These are phyloP conservation scores for Phania funesta DNA, from an alignment of 2,888 invertebrate genomes.

Conservation along the genomic window DNA sequence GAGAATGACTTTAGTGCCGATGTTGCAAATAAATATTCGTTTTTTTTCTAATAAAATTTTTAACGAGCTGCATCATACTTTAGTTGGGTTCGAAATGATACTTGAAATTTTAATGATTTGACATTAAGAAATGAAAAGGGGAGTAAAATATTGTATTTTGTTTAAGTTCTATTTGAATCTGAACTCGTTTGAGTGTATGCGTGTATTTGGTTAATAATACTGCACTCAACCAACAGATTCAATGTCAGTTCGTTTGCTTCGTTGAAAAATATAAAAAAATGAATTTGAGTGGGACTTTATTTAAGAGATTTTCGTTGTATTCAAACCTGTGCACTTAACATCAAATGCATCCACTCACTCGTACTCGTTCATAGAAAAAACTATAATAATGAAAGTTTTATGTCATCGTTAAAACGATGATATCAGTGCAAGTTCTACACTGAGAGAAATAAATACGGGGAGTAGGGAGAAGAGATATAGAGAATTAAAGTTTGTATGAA, in stretches of 20 bases:
- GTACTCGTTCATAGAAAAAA: background rate
- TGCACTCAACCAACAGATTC: background rate
- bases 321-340: constrained; percentile 11
- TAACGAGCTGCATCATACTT: background rate
- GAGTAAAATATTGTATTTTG: background rate
- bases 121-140: constrained; percentile 1
- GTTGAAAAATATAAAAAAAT: background rate
- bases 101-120: constrained; percentile 31
- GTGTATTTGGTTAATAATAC: background rate
- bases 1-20: background rate
- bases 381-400: background rate
- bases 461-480: too few species aligned
- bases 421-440: background rate
- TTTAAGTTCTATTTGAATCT: background rate
- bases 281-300: background rate
- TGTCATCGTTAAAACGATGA: background rate
- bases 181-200: background rate
- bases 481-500: too few species aligned
- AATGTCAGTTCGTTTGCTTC: background rate
- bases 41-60: background rate
- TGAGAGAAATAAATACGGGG: too few species aligned
- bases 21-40: background rate
- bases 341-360: background rate
- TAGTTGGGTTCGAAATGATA: constrained; percentile 15
- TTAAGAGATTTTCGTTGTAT: background rate